These are phyloP conservation scores for Bolinopsis microptera DNA, from an alignment of 37 sponge, comb jelly and placozoan species.

Conservation along the genomic window DNA sequence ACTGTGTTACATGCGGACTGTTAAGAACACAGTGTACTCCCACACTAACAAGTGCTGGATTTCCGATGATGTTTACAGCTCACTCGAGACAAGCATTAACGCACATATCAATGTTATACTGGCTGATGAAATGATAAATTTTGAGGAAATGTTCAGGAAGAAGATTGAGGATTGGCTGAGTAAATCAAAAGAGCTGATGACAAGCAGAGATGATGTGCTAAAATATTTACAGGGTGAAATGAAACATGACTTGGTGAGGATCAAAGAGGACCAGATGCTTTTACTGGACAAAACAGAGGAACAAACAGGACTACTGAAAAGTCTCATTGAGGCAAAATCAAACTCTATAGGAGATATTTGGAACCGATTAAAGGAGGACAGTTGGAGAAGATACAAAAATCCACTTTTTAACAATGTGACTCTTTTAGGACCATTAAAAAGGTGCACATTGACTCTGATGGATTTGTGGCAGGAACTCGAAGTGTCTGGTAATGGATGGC, in stretches of 20 bases:
- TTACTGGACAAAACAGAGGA: conserved; percentile 50
- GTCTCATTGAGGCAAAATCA: not conserved
- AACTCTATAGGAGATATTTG: not conserved
- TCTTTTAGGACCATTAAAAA: not conserved
- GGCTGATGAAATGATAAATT: not conserved
- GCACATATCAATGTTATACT: not conserved
- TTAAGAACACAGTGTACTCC: conserved; percentile 58
- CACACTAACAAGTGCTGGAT: conserved; percentile 61
- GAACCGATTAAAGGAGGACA: not conserved
- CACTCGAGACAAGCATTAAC: not conserved
- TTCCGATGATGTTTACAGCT: not conserved
- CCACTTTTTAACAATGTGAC: conserved; percentile 19
- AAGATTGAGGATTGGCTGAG: conserved; percentile 14
- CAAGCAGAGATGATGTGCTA: conserved; percentile 60
- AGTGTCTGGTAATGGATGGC: conserved; percentile 50
- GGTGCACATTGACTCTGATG: not conserved
- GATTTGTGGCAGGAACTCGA: conserved; percentile 55
- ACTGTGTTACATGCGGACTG: not conserved
- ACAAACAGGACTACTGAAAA: conserved; percentile 15
- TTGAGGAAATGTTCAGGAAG: not conserved
- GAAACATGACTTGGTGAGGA: conserved; percentile 9
- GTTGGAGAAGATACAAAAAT: conserved; percentile 57
- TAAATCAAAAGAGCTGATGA: conserved; percentile 29
- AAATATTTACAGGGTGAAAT: conserved; percentile 51
- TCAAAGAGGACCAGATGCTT: conserved; percentile 31